Base-by-base conservation (phyloP, 2,113 vertebrate genomes). In the Corythaeola cristata region DNA sequence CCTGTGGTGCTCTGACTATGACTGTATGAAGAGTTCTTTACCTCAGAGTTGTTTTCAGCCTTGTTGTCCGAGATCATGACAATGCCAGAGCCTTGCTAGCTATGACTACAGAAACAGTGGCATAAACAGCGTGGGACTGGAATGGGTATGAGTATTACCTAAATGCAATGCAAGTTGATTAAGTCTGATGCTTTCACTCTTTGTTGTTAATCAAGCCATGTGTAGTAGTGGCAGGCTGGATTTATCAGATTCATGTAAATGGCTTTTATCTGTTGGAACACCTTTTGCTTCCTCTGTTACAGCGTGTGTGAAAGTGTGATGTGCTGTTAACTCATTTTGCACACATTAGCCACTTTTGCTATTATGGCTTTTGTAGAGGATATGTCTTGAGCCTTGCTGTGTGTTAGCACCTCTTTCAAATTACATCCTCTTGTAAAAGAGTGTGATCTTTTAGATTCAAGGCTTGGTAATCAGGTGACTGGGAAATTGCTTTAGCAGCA, bases 101-200 rank as follows among this genome's bases (percentile, higher is more conserved):
- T 66, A 0, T 15, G 58, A 16, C 67, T n/a, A 0, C 55, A 55
- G 2, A 39, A 79, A 4, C 52, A 56, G 39, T 15, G 39, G 4
- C 56, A 24, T 32, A 49, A 82, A 28, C 23, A 58, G 37, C 62
- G 41, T 27, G 27, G 28, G 19, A 28, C 71, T 55, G n/a, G 26
- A 83, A 37, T 45, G 45, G 53, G 12, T 47, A 12, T 27, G 7
- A 78, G 33, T 17, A 7, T 71, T 80, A 60, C 21, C 68, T 76
- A 60, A 78, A 49, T 10, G 63, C 21, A n/a, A 26, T 73, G 18
- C 30, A 73, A 24, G 10, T 52, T 68, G 45, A 55, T 41, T n/a
- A 37, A 50, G 14, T 24, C 28, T 67, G 21, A 50, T 45, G 56
- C 59, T 89, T 85, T 84, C 30, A 33, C 18, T 79, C 26, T 26